Conservation (phyloP, 2,797 vertebrate genomes). For the Hoplostethus atlanticus region DNA sequence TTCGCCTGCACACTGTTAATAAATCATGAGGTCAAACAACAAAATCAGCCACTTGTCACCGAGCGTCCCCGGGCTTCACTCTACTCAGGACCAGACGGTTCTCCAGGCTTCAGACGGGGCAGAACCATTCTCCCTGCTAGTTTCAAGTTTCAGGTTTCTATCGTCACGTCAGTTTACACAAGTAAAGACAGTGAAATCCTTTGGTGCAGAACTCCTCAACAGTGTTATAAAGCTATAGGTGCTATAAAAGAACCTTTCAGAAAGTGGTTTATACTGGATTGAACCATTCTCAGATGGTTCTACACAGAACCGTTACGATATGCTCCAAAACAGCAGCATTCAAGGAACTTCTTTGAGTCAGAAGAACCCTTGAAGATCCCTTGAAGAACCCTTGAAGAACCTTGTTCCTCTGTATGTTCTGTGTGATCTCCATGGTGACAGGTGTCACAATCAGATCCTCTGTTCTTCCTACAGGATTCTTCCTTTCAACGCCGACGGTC, state of each 20-base stretch:
- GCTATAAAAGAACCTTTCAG: not conserved
- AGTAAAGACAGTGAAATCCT: too few relatives aligned
- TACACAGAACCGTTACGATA: not conserved
- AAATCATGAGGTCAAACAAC: conserved; percentile 56
- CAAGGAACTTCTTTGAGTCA: too few relatives aligned
- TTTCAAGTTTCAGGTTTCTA: too few relatives aligned
- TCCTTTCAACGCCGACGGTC: conserved; percentile 24
- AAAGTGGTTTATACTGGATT: not conserved
- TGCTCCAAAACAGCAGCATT: too few relatives aligned
- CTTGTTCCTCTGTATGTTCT: too few relatives aligned
- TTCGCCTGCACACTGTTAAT: conserved; percentile 53
- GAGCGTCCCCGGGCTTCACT: not conserved
- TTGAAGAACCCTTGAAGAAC: not conserved
- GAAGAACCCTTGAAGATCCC: too few relatives aligned
- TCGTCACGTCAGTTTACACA: too few relatives aligned
- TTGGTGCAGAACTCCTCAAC: too few relatives aligned
- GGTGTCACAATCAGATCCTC: conserved; percentile 27
- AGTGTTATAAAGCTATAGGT: not conserved
- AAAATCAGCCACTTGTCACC: conserved; percentile 16
- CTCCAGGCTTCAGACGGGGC: not conserved
- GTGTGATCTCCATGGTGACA: not conserved
- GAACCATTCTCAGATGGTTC: not conserved
- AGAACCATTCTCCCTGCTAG: not conserved
- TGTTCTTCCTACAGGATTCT: conserved; percentile 38
- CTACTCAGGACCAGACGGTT: not conserved